Conservation (phyloP, 1,140 invertebrate species). For the Caerostris darwini region DNA sequence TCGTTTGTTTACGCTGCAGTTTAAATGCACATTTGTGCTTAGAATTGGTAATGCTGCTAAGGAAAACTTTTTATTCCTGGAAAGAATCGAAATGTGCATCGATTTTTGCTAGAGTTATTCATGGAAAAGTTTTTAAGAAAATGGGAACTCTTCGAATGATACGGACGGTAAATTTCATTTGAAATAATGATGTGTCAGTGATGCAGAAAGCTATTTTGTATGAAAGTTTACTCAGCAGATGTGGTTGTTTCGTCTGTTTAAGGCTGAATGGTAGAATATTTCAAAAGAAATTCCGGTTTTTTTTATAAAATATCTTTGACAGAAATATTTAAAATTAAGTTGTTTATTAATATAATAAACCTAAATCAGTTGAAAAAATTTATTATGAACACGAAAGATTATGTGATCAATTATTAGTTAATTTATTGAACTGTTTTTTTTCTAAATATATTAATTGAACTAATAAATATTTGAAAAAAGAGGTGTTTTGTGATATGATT, state of each 20-base stretch:
- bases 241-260: background rate
- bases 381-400: too few relatives aligned
- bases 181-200: background rate
- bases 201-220: background rate
- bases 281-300: too few relatives aligned
- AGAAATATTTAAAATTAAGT: too few relatives aligned
- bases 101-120: conserved; percentile 8
- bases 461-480: too few relatives aligned
- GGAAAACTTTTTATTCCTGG: background rate
- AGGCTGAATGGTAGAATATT: too few relatives aligned
- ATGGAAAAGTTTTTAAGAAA: conserved; percentile 7
- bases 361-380: too few relatives aligned
- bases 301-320: too few relatives aligned
- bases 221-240: background rate
- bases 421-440: too few relatives aligned
- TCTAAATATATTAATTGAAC: too few relatives aligned
- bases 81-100: conserved; percentile 13
- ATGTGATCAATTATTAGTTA: too few relatives aligned
- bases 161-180: background rate
- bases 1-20: conserved; percentile 11
- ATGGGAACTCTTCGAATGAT: background rate
- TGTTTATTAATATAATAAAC: too few relatives aligned
- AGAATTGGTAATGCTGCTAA: conserved; percentile 17
- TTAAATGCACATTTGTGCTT: conserved; percentile 24
- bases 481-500: too few relatives aligned